Conservation (phyloP, 2,113 vertebrate species). For the Boulengeromyrus knoepffleri region DNA sequence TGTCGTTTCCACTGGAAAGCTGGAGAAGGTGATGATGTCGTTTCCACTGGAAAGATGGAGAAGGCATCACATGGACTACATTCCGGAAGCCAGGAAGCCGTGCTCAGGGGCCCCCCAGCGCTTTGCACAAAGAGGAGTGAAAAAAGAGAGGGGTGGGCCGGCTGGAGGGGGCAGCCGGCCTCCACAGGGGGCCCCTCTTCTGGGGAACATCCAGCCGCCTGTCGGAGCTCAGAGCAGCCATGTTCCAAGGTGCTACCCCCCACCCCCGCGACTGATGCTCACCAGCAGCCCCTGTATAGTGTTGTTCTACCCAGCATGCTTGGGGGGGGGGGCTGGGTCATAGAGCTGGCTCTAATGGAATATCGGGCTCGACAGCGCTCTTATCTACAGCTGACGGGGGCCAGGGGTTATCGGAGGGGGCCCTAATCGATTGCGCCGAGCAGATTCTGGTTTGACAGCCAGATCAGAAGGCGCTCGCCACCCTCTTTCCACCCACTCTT, state of each 20-base stretch:
- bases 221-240: not conserved
- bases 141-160: not conserved
- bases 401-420: not conserved
- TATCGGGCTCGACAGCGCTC: not conserved
- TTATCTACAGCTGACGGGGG: not conserved
- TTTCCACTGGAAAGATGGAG: not conserved
- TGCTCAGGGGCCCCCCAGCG: not conserved
- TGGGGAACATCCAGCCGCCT: not conserved
- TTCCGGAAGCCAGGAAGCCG: not conserved
- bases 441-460: not conserved
- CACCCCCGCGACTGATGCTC: not conserved
- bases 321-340: not conserved
- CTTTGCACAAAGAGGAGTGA: not conserved
- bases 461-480: not conserved
- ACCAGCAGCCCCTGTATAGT: slow-evolving; percentile 4
- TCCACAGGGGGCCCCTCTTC: not conserved
- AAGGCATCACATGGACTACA: slow-evolving; percentile 13
- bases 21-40: not conserved
- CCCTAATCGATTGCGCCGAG: not conserved
- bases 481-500: not conserved
- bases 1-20: not conserved
- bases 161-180: not conserved
- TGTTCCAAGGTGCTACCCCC: not conserved
- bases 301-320: slow-evolving; percentile 4
- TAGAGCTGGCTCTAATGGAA: not conserved